Conservation (phyloP, 2,888 invertebrate genomes). For the Villa cingulata region DNA sequence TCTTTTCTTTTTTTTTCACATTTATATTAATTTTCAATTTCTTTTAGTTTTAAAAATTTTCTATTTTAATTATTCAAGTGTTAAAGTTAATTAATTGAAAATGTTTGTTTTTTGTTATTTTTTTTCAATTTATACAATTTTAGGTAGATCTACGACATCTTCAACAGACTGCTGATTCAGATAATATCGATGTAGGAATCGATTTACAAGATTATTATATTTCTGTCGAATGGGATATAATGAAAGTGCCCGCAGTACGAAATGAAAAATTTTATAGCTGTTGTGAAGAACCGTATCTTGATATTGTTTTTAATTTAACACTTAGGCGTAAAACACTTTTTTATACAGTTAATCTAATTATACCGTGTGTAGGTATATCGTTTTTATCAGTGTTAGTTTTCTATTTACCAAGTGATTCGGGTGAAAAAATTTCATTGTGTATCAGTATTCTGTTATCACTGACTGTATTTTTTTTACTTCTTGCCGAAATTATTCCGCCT, state of each 20-base stretch:
- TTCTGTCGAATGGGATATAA: constrained; percentile 97
- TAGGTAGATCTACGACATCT: constrained; percentile 83
- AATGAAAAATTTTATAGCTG: constrained; percentile 92
- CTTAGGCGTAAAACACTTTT: constrained; percentile 88
- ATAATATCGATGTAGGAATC: constrained; percentile 78
- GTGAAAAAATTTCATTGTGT: constrained; percentile 94
- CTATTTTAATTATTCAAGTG: no score
- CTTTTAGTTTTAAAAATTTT: no score
- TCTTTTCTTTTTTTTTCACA: no score
- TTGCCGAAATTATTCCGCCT: constrained; percentile 90
- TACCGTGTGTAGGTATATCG: constrained; percentile 93
- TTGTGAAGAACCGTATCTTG: constrained; percentile 92
- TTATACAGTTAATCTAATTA: constrained; percentile 94
- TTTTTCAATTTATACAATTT: no score
- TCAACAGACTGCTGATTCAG: constrained; percentile 73
- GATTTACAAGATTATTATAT: constrained; percentile 90
- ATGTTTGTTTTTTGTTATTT: constrained; percentile 1
- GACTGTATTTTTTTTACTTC: constrained; percentile 84
- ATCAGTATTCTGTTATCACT: constrained; percentile 85
- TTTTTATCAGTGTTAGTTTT: constrained; percentile 94
- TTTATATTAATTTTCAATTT: no score
- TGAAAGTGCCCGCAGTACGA: constrained; percentile 79
- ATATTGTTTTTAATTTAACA: constrained; percentile 96
- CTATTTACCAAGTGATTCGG: constrained; percentile 93
- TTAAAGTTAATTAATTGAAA: no score